phyloP scores from a whole-genome alignment of 2,888 invertebrate species.

The Hypena proboscidalis region DNA sequence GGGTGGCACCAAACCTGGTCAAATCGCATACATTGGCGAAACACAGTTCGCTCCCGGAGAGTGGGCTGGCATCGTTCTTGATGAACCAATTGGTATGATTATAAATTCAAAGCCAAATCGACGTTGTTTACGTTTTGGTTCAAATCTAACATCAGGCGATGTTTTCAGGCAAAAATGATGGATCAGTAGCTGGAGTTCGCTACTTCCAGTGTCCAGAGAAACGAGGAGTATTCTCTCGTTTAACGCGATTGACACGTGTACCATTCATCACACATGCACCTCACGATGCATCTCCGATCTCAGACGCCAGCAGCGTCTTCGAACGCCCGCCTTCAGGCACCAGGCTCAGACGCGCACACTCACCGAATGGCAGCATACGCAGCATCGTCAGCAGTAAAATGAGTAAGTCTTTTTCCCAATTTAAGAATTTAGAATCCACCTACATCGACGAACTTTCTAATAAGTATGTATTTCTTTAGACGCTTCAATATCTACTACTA shows the following conservation, averaged over 20 bases:
- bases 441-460: background rate
- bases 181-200: conserved; percentile 95
- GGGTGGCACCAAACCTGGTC: conserved; percentile 95
- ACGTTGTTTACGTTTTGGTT: background rate
- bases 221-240: conserved; percentile 96
- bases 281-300: conserved; percentile 79
- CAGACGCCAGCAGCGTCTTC: conserved; percentile 79
- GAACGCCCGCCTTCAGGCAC: conserved; percentile 78
- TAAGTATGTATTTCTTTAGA: conserved; percentile 51
- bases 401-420: conserved; percentile 63
- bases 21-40: conserved; percentile 97
- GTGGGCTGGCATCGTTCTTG: conserved; percentile 99
- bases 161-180: conserved; percentile 96
- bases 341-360: conserved; percentile 71
- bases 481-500: conserved; percentile 78
- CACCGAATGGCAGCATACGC: conserved; percentile 81
- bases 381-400: conserved; percentile 83
- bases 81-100: conserved; percentile 94
- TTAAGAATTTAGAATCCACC: background rate
- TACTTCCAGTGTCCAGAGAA: conserved; percentile 98
- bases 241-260: conserved; percentile 92
- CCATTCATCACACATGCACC: conserved; percentile 86
- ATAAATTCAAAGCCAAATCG: background rate
- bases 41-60: conserved; percentile 99
- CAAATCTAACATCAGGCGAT: background rate